These are phyloP conservation scores for Rissa tridactyla DNA, from an alignment of 2,113 vertebrate species.

Conservation along the genomic window DNA sequence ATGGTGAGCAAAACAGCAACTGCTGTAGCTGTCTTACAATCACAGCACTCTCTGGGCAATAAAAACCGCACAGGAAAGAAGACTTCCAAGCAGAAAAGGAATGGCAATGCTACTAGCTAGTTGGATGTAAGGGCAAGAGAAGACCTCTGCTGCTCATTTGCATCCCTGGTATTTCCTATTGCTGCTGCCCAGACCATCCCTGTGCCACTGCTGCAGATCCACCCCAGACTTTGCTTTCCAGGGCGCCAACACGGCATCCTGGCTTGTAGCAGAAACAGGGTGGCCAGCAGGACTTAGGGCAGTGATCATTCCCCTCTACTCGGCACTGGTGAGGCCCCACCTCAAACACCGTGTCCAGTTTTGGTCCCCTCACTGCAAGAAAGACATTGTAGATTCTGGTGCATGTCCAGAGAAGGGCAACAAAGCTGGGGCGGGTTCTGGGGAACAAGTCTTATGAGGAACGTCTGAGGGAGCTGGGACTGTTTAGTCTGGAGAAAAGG, in stretches of 20 bases:
- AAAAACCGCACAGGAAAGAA: neutral
- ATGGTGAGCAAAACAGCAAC: neutral
- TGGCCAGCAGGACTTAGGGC: neutral
- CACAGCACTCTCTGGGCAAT: neutral
- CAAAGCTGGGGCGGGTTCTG: neutral
- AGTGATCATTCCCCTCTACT: neutral
- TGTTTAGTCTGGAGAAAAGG: neutral
- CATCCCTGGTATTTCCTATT: neutral
- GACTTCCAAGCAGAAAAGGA: neutral
- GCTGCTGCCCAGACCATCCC: neutral
- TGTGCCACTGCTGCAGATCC: neutral
- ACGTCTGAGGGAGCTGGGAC: neutral
- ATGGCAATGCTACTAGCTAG: fast-evolving
- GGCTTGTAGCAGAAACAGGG: neutral
- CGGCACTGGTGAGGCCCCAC: neutral
- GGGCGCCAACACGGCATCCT: neutral
- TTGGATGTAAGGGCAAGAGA: neutral
- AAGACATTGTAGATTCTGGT: neutral
- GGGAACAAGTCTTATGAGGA: neutral
- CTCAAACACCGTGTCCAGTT: neutral
- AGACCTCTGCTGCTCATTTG: neutral
- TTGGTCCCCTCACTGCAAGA: neutral
- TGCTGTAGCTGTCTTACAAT: neutral
- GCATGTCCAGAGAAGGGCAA: neutral
- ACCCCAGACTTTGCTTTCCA: neutral